These are phyloP conservation scores for Pararge aegeria DNA, from an alignment of 1,140 invertebrate genomes.

Conservation along the genomic window DNA sequence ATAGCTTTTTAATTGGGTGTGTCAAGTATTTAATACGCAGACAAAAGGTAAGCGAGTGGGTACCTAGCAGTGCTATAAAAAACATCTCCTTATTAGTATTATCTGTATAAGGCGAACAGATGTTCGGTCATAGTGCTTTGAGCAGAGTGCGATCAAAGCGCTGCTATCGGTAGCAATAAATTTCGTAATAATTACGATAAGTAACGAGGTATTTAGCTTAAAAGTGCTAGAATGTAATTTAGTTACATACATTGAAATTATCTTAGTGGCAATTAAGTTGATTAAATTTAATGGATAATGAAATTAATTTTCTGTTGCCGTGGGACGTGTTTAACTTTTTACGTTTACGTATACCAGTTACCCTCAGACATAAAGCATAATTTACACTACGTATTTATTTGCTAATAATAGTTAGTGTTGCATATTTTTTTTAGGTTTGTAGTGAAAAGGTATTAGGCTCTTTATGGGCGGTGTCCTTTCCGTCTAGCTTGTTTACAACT, in stretches of 20 bases:
- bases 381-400: no score
- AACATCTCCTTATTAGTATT: constrained; percentile 13
- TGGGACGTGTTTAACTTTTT: background rate
- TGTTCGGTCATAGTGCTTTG: constrained; percentile 39
- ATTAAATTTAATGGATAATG: constrained; percentile 21
- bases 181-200: constrained; percentile 51
- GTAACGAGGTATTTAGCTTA: constrained; percentile 34
- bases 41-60: background rate
- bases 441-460: no score
- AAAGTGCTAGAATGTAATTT: constrained; percentile 35
- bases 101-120: constrained; percentile 37
- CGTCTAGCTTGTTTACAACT: no score
- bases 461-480: no score
- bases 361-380: no score
- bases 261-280: constrained; percentile 27
- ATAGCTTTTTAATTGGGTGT: no score
- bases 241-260: constrained; percentile 30
- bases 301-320: constrained; percentile 16
- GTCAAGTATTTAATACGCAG: no score
- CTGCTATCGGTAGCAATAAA: constrained; percentile 51
- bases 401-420: background rate
- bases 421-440: no score
- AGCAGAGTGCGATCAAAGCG: constrained; percentile 48
- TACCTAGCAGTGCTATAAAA: background rate
- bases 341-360: no score